Conservation (phyloP, 2,113 vertebrate genomes). For the Alaudala cheleensis region DNA sequence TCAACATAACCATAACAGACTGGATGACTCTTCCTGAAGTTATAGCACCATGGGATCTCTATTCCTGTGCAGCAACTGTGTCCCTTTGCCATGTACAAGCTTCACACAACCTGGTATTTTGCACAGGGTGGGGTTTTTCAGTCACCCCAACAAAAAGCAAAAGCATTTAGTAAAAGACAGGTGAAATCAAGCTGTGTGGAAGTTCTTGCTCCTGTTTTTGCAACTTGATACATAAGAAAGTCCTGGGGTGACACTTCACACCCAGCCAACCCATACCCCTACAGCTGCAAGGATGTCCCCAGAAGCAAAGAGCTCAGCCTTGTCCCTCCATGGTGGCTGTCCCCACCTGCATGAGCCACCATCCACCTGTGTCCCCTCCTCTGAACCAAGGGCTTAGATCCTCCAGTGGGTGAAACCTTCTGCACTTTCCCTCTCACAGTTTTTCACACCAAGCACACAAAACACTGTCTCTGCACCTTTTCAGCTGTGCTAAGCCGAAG, state of each 20-base stretch:
- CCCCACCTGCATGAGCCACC: neutral
- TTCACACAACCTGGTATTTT: neutral
- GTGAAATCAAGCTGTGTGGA: neutral
- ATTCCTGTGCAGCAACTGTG: neutral
- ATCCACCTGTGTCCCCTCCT: neutral
- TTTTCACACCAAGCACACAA: neutral
- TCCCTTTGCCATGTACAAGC: neutral
- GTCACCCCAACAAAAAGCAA: neutral
- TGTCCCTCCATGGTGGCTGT: accelerated
- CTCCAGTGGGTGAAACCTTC: neutral
- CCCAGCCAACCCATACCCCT: neutral
- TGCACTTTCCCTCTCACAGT: neutral
- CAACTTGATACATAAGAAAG: neutral
- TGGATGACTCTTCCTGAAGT: neutral
- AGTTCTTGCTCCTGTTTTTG: neutral
- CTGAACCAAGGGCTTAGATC: accelerated
- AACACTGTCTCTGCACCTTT: neutral
- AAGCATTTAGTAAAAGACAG: neutral
- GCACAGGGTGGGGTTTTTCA: neutral
- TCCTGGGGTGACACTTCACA: neutral
- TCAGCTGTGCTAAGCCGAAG: neutral
- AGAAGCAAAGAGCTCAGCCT: neutral
- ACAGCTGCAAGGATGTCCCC: neutral
- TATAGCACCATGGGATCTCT: accelerated
- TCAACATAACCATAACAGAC: neutral